Evolutionary conservation across 2,797 vertebrate genomes (phyloP).

Genomic region (Galagoides demidoff): DNA sequence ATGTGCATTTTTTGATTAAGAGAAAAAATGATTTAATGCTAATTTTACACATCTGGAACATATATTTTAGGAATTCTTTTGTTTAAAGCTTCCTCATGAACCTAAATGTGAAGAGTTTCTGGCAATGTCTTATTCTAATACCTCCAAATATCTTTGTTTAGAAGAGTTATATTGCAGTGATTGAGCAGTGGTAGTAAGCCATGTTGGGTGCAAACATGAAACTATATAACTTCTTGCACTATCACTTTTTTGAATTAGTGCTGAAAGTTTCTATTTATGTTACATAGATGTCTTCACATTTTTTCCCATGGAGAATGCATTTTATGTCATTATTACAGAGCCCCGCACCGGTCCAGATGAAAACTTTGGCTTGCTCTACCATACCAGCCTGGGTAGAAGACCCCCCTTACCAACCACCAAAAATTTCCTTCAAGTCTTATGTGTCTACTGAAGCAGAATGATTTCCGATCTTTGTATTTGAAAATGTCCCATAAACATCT

Average conservation of each 20-base stretch:
- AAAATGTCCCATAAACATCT: background rate
- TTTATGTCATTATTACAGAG: background rate
- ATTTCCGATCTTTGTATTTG: background rate
- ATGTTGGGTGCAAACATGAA: background rate
- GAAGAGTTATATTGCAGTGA: background rate
- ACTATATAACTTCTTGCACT: background rate
- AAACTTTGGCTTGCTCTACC: rapidly evolving
- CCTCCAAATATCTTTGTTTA: background rate
- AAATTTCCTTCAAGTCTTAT: background rate
- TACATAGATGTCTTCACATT: background rate
- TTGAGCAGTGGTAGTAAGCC: background rate
- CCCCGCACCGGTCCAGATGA: background rate
- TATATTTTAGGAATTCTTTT: background rate
- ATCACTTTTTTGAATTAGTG: background rate
- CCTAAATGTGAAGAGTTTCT: background rate
- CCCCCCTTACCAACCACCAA: background rate
- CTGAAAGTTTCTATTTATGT: background rate
- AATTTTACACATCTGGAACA: background rate
- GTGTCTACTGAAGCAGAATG: background rate
- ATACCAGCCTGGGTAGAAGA: background rate
- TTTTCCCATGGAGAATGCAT: background rate
- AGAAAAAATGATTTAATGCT: background rate
- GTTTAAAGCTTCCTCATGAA: background rate
- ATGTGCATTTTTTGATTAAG: background rate
- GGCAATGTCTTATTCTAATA: background rate